Conservation (phyloP, 2,888 invertebrate genomes). For the Drosophila ezoana region DNA sequence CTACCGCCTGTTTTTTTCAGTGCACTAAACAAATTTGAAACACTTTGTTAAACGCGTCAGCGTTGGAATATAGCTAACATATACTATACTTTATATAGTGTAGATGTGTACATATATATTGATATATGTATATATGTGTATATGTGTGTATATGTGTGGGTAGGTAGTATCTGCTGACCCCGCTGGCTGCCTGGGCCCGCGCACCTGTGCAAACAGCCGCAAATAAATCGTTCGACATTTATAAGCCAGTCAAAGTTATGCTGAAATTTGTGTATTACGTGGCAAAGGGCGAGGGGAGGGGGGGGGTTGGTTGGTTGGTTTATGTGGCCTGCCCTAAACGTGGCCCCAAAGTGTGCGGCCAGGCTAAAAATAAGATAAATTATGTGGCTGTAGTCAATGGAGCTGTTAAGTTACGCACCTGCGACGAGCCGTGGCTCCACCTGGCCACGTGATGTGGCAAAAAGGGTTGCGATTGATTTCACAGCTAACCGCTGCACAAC, state of each 20-base stretch:
- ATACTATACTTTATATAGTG: conserved; percentile 8
- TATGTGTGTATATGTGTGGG: conserved; percentile 1
- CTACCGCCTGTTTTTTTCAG: conserved; percentile 4
- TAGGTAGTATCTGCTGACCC: neutral
- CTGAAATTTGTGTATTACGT: conserved; percentile 63
- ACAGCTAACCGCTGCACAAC: conserved; percentile 4
- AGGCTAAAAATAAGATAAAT: conserved; percentile 79
- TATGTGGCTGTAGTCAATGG: conserved; percentile 76
- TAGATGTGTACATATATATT: conserved; percentile 10
- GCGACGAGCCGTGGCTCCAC: conserved; percentile 23
- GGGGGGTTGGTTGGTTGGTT: neutral
- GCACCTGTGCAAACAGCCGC: conserved; percentile 66
- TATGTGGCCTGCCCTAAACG: conserved; percentile 15
- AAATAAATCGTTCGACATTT: conserved; percentile 80
- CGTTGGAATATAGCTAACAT: conserved; percentile 11
- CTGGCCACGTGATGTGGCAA: conserved; percentile 28
- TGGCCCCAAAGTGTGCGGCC: conserved; percentile 6
- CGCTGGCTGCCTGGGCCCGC: conserved; percentile 6
- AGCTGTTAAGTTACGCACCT: conserved; percentile 79
- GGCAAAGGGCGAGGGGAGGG: conserved; percentile 1
- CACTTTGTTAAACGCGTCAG: conserved; percentile 70
- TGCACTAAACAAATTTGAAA: conserved; percentile 76
- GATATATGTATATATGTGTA: neutral
- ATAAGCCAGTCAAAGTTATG: conserved; percentile 81
- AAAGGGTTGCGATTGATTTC: conserved; percentile 58